These are phyloP conservation scores for Leucoraja erinaceus DNA, from an alignment of 2,113 vertebrate genomes.

Conservation along the genomic window DNA sequence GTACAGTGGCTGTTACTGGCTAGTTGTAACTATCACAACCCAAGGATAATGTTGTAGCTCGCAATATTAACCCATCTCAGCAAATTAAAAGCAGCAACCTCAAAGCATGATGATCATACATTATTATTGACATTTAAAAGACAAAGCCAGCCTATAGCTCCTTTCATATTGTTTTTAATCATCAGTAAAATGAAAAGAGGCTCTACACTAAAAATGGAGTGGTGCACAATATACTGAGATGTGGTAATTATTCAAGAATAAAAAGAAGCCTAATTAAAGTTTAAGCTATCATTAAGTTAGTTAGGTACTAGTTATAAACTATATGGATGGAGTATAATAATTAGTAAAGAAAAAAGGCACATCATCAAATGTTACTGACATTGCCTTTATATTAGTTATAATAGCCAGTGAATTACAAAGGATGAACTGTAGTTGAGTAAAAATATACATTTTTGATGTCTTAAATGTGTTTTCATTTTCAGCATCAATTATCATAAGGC, in stretches of 20 bases:
- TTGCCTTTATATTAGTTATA: slow-evolving; percentile 12
- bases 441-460: slow-evolving; percentile 1
- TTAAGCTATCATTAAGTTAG: neutral
- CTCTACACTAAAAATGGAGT: neutral
- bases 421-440: neutral
- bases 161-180: slow-evolving; percentile 17
- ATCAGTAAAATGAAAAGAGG: neutral
- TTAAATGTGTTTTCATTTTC: neutral
- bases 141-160: neutral
- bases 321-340: neutral
- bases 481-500: neutral
- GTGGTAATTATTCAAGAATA: slow-evolving; percentile 13
- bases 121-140: neutral
- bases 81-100: neutral
- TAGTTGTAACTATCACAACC: neutral
- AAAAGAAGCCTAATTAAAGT: slow-evolving; percentile 15
- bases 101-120: neutral
- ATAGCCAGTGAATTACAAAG: neutral
- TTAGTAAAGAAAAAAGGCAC: slow-evolving; percentile 8
- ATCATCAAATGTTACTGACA: neutral
- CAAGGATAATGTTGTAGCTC: neutral
- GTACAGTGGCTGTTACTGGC: neutral
- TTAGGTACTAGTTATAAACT: neutral
- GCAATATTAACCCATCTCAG: neutral
- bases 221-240: neutral